Conservation (phyloP, 2,888 invertebrate species). For the Endotricha flammealis region DNA sequence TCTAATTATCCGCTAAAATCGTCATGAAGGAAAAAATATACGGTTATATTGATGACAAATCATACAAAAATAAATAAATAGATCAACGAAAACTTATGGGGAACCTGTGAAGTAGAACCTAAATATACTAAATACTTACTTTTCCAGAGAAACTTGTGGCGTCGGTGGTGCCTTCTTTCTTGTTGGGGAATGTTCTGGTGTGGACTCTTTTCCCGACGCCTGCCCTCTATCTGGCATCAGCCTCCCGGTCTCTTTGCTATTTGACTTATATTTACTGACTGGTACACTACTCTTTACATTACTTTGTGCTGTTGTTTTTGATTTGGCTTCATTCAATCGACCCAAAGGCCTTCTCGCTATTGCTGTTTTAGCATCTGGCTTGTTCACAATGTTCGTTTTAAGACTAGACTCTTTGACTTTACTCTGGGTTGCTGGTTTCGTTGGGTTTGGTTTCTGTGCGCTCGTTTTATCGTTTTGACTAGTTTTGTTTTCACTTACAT, state of each 20-base stretch:
- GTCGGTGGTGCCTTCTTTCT: constrained; percentile 45
- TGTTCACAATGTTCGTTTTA: constrained; percentile 37
- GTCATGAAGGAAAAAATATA: too few species aligned
- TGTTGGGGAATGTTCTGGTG: constrained; percentile 78
- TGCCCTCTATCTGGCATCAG: constrained; percentile 73
- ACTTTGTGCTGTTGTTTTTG: constrained; percentile 36
- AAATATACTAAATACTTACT: constrained; percentile 34
- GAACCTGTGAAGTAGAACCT: background rate
- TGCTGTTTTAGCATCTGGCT: constrained; percentile 33
- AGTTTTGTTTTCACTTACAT: constrained; percentile 67
- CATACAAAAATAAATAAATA: too few species aligned
- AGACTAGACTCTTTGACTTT: constrained; percentile 76
- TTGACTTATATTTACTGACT: constrained; percentile 44
- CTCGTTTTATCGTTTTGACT: constrained; percentile 62
- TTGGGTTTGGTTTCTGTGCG: constrained; percentile 60
- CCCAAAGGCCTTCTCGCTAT: constrained; percentile 49
- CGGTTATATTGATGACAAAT: too few species aligned
- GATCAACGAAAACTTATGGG: too few species aligned
- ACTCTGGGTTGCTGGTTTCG: constrained; percentile 54
- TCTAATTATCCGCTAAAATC: too few species aligned
- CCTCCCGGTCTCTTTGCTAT: constrained; percentile 48
- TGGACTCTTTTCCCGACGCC: constrained; percentile 81
- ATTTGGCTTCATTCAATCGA: constrained; percentile 50
- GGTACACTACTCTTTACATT: constrained; percentile 31
- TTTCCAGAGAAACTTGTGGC: constrained; percentile 36